Base-by-base conservation (phyloP, 2,888 invertebrate genomes). In the Blastobasis adustella region DNA sequence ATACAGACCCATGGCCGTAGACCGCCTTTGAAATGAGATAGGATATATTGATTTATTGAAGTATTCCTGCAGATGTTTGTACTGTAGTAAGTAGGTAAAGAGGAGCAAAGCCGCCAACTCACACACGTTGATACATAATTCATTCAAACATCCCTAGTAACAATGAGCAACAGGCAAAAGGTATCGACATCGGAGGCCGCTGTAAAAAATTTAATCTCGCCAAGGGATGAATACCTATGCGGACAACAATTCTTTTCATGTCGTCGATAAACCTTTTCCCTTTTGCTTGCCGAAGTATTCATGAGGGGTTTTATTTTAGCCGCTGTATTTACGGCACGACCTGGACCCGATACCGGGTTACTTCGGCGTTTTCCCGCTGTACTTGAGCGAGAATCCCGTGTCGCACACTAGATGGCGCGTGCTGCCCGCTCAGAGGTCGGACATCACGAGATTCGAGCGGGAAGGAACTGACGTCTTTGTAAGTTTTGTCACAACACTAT, bases 391-490 rank as follows among this genome's bases (percentile, higher is more conserved):
- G 63, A 71, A 86, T 65, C 73, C 73, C 52, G 85, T 87, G 36
- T 79, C 82, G 23, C 87, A 84, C 65, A 78, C 83, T 4, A 77
- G 88, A 52, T 88, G 86, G 86, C 76, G 85, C 50, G 68, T 85
- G 37, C 63, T 88, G 52, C 86, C 88, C 0, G 56, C 68, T n/a
- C 81, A 79, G 55, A 61, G 58, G 1, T 69, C 79, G 2, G 55
- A 79, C 43, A 71, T 81, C 36, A 85, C 88, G 7, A 73, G 88
- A 50, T 87, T 87, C 54, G 88, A 88, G 58, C 77, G 74, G 55
- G 85, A 87, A 62, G 88, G 79, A 38, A 23, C 23, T 23, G 23
- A 23, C 23, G 23, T 23, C 23, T 2, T 23, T 23, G 23, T 23
- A 23, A 23, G 23, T 23, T 23, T 23, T 3, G 23, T 23, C 23